Evolutionary conservation across 2,888 invertebrate species (phyloP).

Genomic region (Cecidostiba fungosa): DNA sequence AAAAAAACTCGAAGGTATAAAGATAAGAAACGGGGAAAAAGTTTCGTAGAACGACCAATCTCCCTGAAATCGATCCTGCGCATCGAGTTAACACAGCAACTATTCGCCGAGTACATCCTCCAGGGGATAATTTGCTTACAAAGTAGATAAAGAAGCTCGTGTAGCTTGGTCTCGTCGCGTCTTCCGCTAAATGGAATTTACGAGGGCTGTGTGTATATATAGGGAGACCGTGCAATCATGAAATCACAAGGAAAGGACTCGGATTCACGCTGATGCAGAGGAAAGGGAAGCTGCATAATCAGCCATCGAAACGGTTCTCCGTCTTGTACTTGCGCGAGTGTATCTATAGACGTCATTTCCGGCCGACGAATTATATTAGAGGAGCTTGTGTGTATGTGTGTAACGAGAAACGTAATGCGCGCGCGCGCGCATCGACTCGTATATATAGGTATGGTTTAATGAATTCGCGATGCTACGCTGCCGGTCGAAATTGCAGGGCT

Average conservation of each 20-base stretch:
- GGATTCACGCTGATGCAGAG: background rate
- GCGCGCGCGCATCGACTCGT: conserved; percentile 10
- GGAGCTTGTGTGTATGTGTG: conserved; percentile 39
- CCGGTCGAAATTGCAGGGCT: conserved; percentile 50
- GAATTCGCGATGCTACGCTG: conserved; percentile 60
- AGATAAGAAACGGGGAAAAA: too few species aligned
- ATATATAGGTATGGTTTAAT: conserved; percentile 49
- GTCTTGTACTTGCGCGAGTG: conserved; percentile 35
- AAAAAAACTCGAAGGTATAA: too few species aligned
- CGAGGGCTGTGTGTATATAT: conserved; percentile 36
- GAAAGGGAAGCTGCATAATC: conserved; percentile 65
- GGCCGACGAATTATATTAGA: conserved; percentile 65
- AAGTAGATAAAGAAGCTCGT: conserved; percentile 56
- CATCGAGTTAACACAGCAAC: conserved; percentile 58
- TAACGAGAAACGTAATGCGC: conserved; percentile 52
- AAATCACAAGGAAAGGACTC: conserved; percentile 66
- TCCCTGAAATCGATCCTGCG: conserved; percentile 48
- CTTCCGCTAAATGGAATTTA: conserved; percentile 57
- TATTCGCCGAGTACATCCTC: conserved; percentile 42
- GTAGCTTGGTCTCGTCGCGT: conserved; percentile 21
- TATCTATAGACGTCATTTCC: conserved; percentile 66
- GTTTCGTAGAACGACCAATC: conserved; percentile 38
- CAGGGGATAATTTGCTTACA: conserved; percentile 59
- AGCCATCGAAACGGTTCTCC: conserved; percentile 68
- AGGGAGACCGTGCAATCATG: conserved; percentile 67